These are phyloP conservation scores for Hipposideros armiger DNA, from an alignment of 2,113 vertebrate species.

Conservation along the genomic window DNA sequence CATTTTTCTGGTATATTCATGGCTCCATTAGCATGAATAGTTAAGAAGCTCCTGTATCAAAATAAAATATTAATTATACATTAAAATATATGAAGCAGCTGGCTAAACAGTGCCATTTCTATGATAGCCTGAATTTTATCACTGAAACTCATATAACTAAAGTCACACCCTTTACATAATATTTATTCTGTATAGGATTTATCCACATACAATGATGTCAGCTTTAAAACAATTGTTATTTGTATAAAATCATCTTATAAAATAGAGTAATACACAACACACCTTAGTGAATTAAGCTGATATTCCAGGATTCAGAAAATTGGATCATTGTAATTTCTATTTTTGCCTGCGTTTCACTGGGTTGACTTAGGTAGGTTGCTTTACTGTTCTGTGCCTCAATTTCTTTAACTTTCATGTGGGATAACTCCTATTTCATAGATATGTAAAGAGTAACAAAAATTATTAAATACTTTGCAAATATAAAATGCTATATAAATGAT, in stretches of 20 bases:
- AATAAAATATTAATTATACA: slow-evolving; percentile 57
- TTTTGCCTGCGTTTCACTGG: not conserved
- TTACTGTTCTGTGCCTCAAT: slow-evolving; percentile 24
- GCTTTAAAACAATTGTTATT: slow-evolving; percentile 66
- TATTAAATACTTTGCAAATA: slow-evolving; percentile 59
- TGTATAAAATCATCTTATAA: slow-evolving; percentile 68
- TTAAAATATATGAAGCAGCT: slow-evolving; percentile 22
- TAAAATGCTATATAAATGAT: slow-evolving; percentile 70
- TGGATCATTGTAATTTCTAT: slow-evolving; percentile 7
- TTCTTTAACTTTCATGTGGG: slow-evolving; percentile 48
- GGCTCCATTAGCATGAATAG: not conserved
- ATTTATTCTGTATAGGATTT: slow-evolving; percentile 73
- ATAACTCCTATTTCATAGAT: slow-evolving; percentile 60
- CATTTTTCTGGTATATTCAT: slow-evolving; percentile 48
- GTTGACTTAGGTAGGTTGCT: slow-evolving; percentile 1
- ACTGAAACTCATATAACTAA: slow-evolving; percentile 64
- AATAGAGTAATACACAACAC: slow-evolving; percentile 56
- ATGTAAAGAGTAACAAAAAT: slow-evolving; percentile 60
- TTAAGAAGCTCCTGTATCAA: slow-evolving; percentile 54
- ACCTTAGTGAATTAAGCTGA: slow-evolving; percentile 37
- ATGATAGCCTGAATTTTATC: slow-evolving; percentile 54
- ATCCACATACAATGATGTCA: slow-evolving; percentile 53
- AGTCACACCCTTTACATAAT: slow-evolving; percentile 56
- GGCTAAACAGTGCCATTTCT: slow-evolving; percentile 14
- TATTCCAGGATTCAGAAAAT: slow-evolving; percentile 49